These are phyloP conservation scores for Zoanthus solanderi DNA, from an alignment of 92 coral and sea anemone genomes.

Conservation along the genomic window DNA sequence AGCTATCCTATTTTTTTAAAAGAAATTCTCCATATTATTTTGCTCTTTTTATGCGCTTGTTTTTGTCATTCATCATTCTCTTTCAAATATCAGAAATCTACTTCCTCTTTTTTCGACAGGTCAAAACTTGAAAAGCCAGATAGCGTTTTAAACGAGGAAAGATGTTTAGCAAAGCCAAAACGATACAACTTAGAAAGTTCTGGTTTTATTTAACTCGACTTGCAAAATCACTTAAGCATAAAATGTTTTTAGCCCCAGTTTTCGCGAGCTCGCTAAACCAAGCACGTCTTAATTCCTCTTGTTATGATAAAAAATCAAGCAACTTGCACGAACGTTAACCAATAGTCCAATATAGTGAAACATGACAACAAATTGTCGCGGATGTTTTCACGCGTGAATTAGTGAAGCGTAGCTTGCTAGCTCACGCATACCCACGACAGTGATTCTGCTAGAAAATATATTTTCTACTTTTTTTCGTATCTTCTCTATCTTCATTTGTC, in stretches of 20 bases:
- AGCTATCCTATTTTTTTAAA: not conserved
- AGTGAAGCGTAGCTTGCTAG: slow-evolving; percentile 22
- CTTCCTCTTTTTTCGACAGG: slow-evolving; percentile 45
- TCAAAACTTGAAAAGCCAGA: slow-evolving; percentile 36
- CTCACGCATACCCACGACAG: slow-evolving; percentile 17
- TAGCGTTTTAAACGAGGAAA: slow-evolving; percentile 29
- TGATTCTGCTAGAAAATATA: not conserved
- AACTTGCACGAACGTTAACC: not conserved
- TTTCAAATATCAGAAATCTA: slow-evolving; percentile 36
- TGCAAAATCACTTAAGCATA: not conserved
- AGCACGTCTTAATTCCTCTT: not conserved
- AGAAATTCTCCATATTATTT: slow-evolving; percentile 10
- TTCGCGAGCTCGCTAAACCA: not conserved
- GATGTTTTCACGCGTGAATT: slow-evolving; percentile 37
- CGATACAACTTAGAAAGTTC: not conserved
- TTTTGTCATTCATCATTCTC: slow-evolving; percentile 35
- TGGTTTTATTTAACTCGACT: not conserved
- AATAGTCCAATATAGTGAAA: slow-evolving; percentile 39
- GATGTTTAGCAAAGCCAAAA: slow-evolving; percentile 30
- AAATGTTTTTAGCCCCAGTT: not conserved
- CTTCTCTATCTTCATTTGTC: slow-evolving; percentile 78
- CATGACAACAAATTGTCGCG: slow-evolving; percentile 40
- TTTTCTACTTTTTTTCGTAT: slow-evolving; percentile 65
- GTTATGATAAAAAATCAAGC: slow-evolving; percentile 26
- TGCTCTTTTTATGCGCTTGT: slow-evolving; percentile 30